Conservation (phyloP, 2,113 vertebrate species). For the Tetraodon nigroviridis region DNA sequence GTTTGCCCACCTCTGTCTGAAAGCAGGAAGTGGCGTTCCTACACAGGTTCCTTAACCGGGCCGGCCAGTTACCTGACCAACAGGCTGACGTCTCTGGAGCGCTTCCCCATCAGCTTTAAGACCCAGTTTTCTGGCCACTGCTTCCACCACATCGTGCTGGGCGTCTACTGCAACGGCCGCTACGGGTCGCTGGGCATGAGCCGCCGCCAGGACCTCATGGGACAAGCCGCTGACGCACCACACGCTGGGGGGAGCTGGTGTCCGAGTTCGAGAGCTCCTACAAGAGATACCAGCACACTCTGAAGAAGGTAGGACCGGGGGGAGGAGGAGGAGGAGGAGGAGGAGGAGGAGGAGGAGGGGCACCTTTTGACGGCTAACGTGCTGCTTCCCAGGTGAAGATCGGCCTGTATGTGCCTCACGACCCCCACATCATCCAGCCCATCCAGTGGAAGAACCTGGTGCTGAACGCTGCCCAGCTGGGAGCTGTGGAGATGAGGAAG, state of each 20-base stretch:
- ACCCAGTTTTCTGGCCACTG: conserved; percentile 95
- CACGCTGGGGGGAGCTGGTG: conserved; percentile 92
- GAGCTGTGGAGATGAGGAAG: conserved; percentile 83
- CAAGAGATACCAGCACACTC: conserved; percentile 89
- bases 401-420: conserved; percentile 88
- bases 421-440: conserved; percentile 92
- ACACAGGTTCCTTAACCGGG: conserved; percentile 32
- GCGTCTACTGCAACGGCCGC: conserved; percentile 88
- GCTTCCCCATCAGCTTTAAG: conserved; percentile 99
- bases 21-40: too few relatives aligned
- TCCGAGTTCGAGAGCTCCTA: conserved; percentile 96
- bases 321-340: neutral
- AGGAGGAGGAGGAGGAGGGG: too few relatives aligned
- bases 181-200: conserved; percentile 95
- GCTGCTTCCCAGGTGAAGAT: conserved; percentile 83
- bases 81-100: conserved; percentile 86
- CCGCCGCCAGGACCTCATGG: conserved; percentile 92
- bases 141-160: conserved; percentile 95
- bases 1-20: too few relatives aligned
- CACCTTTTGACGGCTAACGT: too few relatives aligned
- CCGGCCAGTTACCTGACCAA: conserved; percentile 90
- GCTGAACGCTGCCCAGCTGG: conserved; percentile 84
- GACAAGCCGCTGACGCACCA: conserved; percentile 88
- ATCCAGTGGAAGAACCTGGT: conserved; percentile 95
- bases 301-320: conserved; percentile 78